These are phyloP conservation scores for Heterodera schachtii DNA, from an alignment of 1,140 invertebrate species.

Conservation along the genomic window DNA sequence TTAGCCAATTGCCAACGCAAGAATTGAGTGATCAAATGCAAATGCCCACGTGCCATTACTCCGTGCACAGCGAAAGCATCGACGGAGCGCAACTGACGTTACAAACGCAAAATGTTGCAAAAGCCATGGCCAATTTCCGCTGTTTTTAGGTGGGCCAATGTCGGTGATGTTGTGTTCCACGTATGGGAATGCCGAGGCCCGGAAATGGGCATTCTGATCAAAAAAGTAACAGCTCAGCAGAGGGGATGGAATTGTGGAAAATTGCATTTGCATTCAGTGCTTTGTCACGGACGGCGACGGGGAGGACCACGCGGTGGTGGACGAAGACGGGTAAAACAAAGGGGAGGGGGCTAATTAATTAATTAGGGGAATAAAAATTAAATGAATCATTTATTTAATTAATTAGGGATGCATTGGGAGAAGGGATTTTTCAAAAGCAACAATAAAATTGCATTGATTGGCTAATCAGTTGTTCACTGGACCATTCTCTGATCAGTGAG, in stretches of 20 bases:
- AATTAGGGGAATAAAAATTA: background rate
- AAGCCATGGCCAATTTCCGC: background rate
- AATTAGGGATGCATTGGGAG: background rate
- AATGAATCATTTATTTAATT: conserved; percentile 30
- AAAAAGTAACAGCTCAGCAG: conserved; percentile 27
- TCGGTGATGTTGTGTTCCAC: conserved; percentile 61
- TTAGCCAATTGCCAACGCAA: conserved; percentile 56
- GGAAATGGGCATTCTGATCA: conserved; percentile 63
- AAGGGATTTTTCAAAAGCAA: too few relatives aligned
- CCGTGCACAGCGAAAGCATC: conserved; percentile 45
- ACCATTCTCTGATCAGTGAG: conserved; percentile 54
- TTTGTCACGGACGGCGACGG: conserved; percentile 66
- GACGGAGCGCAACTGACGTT: conserved; percentile 50
- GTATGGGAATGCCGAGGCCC: conserved; percentile 62
- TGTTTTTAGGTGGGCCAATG: conserved; percentile 49
- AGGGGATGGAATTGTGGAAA: background rate
- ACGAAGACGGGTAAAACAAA: conserved; percentile 52
- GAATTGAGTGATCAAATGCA: conserved; percentile 61
- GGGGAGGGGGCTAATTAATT: background rate
- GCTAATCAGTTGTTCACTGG: conserved; percentile 54
- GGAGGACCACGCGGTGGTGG: conserved; percentile 63
- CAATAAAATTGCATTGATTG: too few relatives aligned
- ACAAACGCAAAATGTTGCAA: background rate
- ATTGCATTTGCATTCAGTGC: conserved; percentile 35
- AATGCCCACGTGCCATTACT: conserved; percentile 61